phyloP scores from a whole-genome alignment of 2,797 vertebrate species.

The Echeneis naucrates region DNA sequence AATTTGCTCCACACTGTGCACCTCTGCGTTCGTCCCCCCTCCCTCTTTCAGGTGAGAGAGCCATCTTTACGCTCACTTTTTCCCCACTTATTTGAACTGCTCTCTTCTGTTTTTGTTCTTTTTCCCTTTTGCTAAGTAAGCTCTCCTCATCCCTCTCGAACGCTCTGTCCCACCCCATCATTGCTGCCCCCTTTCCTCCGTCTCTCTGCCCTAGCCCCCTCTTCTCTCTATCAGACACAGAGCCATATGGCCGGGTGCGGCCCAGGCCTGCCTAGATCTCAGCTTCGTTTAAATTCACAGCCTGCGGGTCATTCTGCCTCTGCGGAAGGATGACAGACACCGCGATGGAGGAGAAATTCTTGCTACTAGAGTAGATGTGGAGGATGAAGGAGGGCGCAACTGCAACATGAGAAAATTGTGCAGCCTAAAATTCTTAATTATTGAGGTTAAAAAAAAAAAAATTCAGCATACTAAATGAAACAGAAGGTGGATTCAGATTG shows the following conservation, averaged over 20 bases:
- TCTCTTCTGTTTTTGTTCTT: conserved; percentile 46
- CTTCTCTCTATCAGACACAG: conserved; percentile 57
- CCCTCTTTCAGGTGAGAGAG: conserved; percentile 53
- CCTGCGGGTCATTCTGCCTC: conserved; percentile 74
- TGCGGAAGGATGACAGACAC: conserved; percentile 58
- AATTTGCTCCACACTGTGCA: conserved; percentile 61
- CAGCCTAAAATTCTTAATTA: conserved; percentile 54
- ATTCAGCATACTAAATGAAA: conserved; percentile 39
- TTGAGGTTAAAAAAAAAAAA: conserved; percentile 16
- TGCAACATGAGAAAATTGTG: conserved; percentile 12
- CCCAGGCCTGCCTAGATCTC: conserved; percentile 67
- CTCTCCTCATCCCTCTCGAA: conserved; percentile 45
- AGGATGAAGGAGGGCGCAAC: conserved; percentile 19
- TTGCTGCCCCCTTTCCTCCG: conserved; percentile 46
- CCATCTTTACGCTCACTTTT: conserved; percentile 19
- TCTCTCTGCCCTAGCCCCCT: conserved; percentile 24
- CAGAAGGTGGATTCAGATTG: conserved; percentile 51
- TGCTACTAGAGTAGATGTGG: conserved; percentile 27
- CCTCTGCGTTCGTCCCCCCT: conserved; percentile 35
- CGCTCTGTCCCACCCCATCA: conserved; percentile 38
- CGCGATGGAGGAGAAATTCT: conserved; percentile 42
- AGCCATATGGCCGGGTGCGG: conserved; percentile 80
- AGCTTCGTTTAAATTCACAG: conserved; percentile 81
- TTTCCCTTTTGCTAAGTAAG: conserved; percentile 62
- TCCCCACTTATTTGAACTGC: conserved; percentile 19